A percentile compares a stretch with the other conserved stretches of the same genome.
Conservation (phyloP, 2,888 invertebrate species). For the Helobdella robusta region DNA sequence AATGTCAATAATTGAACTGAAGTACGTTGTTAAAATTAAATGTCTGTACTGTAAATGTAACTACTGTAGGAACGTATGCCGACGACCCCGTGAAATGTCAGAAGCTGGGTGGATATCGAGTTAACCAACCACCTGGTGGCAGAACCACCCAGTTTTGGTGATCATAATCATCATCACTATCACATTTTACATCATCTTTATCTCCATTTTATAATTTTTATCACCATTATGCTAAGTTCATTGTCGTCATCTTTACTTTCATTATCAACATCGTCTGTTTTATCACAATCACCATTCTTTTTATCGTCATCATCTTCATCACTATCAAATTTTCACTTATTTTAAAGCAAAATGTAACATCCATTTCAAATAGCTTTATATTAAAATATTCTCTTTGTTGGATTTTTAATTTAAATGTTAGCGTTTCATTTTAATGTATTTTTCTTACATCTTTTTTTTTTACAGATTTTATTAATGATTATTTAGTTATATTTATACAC, state of each 20-base stretch:
- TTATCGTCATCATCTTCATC: not conserved
- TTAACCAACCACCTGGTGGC: conserved; percentile 30
- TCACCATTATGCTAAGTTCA: not conserved
- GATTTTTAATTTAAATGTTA: too few relatives aligned
- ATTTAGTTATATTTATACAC: too few relatives aligned
- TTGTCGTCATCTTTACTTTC: not conserved
- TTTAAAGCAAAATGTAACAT: too few relatives aligned
- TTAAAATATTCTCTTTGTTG: too few relatives aligned
- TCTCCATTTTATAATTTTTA: not conserved
- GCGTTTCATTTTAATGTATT: too few relatives aligned
- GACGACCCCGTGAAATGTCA: conserved; percentile 27
- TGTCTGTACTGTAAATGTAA: too few relatives aligned
- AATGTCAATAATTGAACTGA: too few relatives aligned
- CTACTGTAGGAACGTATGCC: conserved; percentile 17
- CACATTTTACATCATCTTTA: not conserved
- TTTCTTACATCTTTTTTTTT: too few relatives aligned
- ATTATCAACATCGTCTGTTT: not conserved
- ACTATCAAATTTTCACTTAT: too few relatives aligned
- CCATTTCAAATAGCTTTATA: too few relatives aligned
- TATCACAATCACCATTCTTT: not conserved
- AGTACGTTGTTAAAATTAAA: too few relatives aligned
- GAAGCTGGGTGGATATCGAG: conserved; percentile 28
- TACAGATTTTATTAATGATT: too few relatives aligned
- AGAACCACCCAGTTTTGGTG: conserved; percentile 30
- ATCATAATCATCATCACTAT: not conserved